Percentiles rank a stretch among this genome's conserved stretches.
Conservation (phyloP, 2,888 invertebrate species). For the Phania funesta region DNA sequence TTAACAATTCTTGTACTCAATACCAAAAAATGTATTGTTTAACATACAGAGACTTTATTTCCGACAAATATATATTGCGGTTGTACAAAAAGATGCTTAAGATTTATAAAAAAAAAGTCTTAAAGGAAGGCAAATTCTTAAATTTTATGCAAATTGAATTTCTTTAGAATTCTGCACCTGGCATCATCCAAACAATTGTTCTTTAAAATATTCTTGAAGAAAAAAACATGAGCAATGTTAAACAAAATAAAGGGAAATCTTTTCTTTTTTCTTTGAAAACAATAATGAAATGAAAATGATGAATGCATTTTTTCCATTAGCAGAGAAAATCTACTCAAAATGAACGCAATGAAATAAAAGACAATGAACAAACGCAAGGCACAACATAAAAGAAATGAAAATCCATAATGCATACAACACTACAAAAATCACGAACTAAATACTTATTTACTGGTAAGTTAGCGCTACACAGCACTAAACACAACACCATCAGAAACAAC, state of each 20-base stretch:
- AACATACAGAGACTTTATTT: not conserved
- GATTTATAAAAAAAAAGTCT: not conserved
- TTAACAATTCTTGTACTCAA: no score
- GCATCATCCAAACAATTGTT: conserved; percentile 59
- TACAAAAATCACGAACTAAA: conserved; percentile 66
- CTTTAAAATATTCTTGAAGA: conserved; percentile 27
- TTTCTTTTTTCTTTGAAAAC: conserved; percentile 53
- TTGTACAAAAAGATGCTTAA: not conserved
- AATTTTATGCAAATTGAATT: conserved; percentile 62
- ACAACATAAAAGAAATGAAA: conserved; percentile 57
- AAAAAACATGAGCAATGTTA: not conserved
- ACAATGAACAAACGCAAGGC: conserved; percentile 26
- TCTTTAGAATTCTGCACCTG: conserved; percentile 63
- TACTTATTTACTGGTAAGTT: conserved; percentile 48
- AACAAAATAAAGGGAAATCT: conserved; percentile 60
- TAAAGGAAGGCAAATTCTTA: not conserved
- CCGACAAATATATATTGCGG: not conserved
- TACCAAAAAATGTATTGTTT: no score
- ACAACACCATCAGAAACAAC: conserved; percentile 31
- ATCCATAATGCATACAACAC: conserved; percentile 64
- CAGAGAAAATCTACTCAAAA: conserved; percentile 18
- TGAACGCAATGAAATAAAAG: conserved; percentile 28
- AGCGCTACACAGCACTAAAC: conserved; percentile 44
- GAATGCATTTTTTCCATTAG: conserved; percentile 56
- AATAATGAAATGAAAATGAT: conserved; percentile 61